These are phyloP conservation scores for Scelioninae gen. 1 DNA, from an alignment of 2,888 invertebrate species.

Conservation along the genomic window DNA sequence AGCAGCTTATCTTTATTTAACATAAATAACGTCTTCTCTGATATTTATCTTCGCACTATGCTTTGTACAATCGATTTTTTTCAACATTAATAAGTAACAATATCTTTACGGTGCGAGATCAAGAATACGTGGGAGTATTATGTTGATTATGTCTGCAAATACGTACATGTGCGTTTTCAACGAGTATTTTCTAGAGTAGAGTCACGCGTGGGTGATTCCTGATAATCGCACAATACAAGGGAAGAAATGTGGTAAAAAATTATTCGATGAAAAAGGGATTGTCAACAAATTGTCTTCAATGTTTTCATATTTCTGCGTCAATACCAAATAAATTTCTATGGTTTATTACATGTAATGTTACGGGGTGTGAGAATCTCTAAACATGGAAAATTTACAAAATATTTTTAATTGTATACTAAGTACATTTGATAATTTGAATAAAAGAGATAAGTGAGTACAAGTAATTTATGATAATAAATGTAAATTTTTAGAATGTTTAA, in stretches of 20 bases:
- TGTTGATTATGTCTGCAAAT: conserved; percentile 8
- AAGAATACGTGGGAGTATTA: background rate
- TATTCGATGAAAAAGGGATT: background rate
- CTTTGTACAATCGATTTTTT: background rate
- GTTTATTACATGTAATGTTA: too few relatives aligned
- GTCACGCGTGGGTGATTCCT: background rate
- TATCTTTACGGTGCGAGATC: conserved; percentile 5
- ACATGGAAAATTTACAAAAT: too few relatives aligned
- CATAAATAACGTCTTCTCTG: background rate
- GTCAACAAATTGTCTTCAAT: background rate
- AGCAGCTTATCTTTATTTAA: too few relatives aligned
- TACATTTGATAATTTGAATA: too few relatives aligned
- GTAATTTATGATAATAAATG: too few relatives aligned
- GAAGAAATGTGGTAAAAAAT: background rate
- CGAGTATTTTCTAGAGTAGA: background rate
- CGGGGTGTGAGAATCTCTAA: too few relatives aligned
- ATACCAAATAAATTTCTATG: too few relatives aligned
- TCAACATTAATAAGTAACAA: background rate
- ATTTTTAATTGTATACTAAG: too few relatives aligned
- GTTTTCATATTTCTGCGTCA: too few relatives aligned
- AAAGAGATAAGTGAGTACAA: too few relatives aligned
- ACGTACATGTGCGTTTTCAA: background rate
- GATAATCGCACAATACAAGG: background rate
- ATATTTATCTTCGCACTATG: background rate
- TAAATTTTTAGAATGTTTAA: too few relatives aligned